Evolutionary conservation across 64 coral and sea anemone genomes (phyloP), one percentile per base, ranked within the genome.

Genomic region (Montipora efflorescens): DNA sequence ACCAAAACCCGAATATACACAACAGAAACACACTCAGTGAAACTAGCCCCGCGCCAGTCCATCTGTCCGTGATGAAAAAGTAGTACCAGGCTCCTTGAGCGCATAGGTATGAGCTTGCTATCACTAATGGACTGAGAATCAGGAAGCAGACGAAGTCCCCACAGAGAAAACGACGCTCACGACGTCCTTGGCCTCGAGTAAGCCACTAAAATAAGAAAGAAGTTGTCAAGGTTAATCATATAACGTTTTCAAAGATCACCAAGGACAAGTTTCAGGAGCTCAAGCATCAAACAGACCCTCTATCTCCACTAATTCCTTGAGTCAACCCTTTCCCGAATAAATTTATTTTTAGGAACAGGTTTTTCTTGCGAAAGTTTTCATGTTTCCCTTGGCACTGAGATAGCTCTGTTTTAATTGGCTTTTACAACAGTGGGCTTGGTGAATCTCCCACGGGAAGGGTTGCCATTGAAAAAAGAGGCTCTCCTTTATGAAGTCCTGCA

Each of bases 1-100:
- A 21, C 96, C 96, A 97, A 67, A 97, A 97, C 0, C 87, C 59
- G 19, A 83, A 97, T 3, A 97, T 75, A 48, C 94, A 87, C 96
- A 93, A 97, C 16, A 97, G 78, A 67, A 97, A 97, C 8, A 90
- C 47, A 66, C 96, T 92, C 19, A 97, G 44, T 69, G 82, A 74
- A 59, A 97, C 73, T 61, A 97, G 75, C 14, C 96, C 96, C 12
- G 87, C 79, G 3, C 93, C 93, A n/a, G 91, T 87, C 96, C 93
- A 98, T 18, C 70, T 80, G 9, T 91, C 80, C 49, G 87, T 83
- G 21, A 95, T 59, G 23, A 21, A 36, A 79, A 95, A 92, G 79
- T 98, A 98, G 78, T 98, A 82, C 87, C 81, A 95, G 43, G 96
- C 89, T 12, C 96, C 96, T 75, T 98, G 80, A 2, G 70, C 96